phyloP scores from a whole-genome alignment of 2,888 invertebrate genomes.

The Liopterus haemorrhoidalis region DNA sequence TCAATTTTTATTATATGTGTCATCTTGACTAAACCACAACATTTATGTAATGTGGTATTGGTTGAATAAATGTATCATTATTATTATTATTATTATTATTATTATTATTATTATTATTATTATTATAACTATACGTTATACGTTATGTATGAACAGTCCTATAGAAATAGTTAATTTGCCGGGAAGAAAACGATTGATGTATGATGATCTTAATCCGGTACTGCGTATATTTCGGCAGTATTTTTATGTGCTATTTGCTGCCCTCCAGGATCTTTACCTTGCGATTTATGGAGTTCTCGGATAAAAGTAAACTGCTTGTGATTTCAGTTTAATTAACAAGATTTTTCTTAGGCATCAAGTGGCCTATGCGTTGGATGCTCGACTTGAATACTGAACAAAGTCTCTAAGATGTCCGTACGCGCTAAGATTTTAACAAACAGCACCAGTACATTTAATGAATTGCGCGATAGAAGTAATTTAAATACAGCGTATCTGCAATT shows the following conservation, averaged over 20 bases:
- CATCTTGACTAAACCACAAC: too few species aligned
- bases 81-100: too few species aligned
- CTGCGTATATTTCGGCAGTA: conserved; percentile 13
- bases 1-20: too few species aligned
- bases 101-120: too few species aligned
- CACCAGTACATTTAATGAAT: conserved; percentile 17
- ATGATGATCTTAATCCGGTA: too few species aligned
- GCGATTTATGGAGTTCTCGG: conserved; percentile 18
- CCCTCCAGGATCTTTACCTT: conserved; percentile 2
- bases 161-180: too few species aligned
- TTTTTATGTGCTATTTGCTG: conserved; percentile 16
- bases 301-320: conserved; percentile 24
- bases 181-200: too few species aligned
- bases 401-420: conserved; percentile 2
- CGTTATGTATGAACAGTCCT: too few species aligned
- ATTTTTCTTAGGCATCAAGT: conserved; percentile 16
- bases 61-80: too few species aligned
- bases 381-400: background rate
- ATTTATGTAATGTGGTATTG: too few species aligned
- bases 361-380: background rate
- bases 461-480: conserved; percentile 20
- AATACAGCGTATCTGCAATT: conserved; percentile 20
- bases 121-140: too few species aligned
- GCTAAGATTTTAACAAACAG: background rate
- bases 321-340: conserved; percentile 26